Base-by-base conservation (phyloP, 37 sponge, comb jelly and placozoan genomes). In the Corticium candelabrum region DNA sequence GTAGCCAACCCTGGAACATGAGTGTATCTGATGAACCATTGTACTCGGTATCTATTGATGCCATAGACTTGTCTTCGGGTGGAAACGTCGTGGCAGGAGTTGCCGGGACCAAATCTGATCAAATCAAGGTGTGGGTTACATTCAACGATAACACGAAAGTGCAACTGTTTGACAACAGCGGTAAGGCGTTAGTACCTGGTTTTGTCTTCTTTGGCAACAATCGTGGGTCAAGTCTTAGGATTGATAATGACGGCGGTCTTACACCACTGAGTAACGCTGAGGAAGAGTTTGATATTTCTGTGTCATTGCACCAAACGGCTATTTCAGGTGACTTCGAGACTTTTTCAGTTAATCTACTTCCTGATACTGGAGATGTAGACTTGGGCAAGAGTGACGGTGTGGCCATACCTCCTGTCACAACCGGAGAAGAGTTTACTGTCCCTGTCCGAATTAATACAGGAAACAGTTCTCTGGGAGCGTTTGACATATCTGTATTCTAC, bases 121-220 rank as follows among this genome's bases (percentile, higher is more conserved):
- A 85, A 70, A 41, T 79, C 0, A 39, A 82, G 0, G 73, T 85
- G 3, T 43, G 68, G 4, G 80, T 73, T 3, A 70, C 39, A 33
- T 82, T 89, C 33, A 40, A 78, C 7, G 89, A 89, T 57, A 32
- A 34, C 37, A 82, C 81, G 4, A 39, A 71, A 15, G 62, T 50
- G 62, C 11, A 50, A 27, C 15, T 27, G 15, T 50, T 50, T 50
- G 11, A 21, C 15, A 50, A 50, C 11, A 21, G 62, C 62, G 62
- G 62, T 50, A 21, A 27, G 62, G 11, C 62, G n/a, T n/a, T n/a
- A n/a, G n/a, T n/a, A n/a, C n/a, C n/a, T n/a, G n/a, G n/a, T n/a
- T n/a, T n/a, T n/a, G n/a, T n/a, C n/a, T n/a, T n/a, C n/a, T n/a
- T n/a, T n/a, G n/a, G n/a, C n/a, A n/a, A n/a, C n/a, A n/a, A n/a